phyloP scores from a whole-genome alignment of 2,888 invertebrate species.

The Blomia tropicalis region DNA sequence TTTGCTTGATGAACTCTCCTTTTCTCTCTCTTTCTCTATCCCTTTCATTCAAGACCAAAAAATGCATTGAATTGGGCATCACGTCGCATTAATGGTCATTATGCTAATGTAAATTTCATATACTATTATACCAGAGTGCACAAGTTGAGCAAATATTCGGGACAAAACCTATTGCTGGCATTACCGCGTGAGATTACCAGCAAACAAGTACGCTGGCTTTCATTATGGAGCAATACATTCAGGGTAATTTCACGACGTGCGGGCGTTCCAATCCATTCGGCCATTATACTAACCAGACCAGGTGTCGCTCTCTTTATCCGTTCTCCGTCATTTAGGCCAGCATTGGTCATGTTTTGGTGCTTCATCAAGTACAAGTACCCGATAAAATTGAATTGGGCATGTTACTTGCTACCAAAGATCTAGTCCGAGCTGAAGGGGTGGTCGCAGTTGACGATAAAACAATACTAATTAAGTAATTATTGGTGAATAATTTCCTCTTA shows the following conservation, averaged over 20 bases:
- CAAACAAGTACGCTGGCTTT: constrained; percentile 30
- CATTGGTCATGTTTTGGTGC: constrained; percentile 4
- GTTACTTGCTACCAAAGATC: constrained; percentile 33
- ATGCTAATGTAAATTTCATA: too few species aligned
- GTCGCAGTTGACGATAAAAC: constrained; percentile 78
- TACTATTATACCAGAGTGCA: constrained; percentile 5
- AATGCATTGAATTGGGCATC: too few species aligned
- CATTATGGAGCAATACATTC: constrained; percentile 31
- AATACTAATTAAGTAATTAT: constrained; percentile 58
- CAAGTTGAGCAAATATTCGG: constrained; percentile 26
- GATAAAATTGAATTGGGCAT: constrained; percentile 59
- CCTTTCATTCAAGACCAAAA: not conserved
- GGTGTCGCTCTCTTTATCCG: too few species aligned
- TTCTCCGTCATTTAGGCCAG: constrained; percentile 2
- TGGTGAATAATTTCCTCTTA: not conserved
- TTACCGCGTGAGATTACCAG: constrained; percentile 30
- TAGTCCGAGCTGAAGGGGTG: constrained; percentile 59
- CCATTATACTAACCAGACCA: too few species aligned
- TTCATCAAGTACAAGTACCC: constrained; percentile 25
- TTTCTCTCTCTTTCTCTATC: not conserved
- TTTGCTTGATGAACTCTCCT: not conserved
- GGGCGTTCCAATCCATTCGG: too few species aligned
- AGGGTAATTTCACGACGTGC: too few species aligned
- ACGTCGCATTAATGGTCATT: not conserved
- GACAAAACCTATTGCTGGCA: constrained; percentile 30